Percentiles rank a stretch among this genome's conserved stretches.
Evolutionary conservation across 2,797 vertebrate genomes (phyloP).

Genomic region (Pristis pectinata): DNA sequence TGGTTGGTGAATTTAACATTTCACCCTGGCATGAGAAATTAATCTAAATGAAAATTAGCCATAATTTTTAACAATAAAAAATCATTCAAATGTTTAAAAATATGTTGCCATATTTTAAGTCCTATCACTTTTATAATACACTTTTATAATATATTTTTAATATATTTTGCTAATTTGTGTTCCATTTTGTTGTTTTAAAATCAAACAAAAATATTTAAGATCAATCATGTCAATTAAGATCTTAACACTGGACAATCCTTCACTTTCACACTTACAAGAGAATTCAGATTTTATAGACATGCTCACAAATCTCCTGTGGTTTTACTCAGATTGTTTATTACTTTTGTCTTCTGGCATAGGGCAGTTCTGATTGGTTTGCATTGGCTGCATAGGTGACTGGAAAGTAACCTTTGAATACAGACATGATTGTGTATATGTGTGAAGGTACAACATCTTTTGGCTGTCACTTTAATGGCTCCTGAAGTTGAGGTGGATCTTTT

Average conservation of each 20-base stretch:
- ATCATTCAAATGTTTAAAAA: neutral
- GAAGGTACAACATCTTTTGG: no score
- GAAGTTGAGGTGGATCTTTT: neutral
- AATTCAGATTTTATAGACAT: neutral
- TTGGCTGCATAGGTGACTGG: neutral
- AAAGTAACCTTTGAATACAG: neutral
- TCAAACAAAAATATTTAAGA: neutral
- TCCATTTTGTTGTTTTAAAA: neutral
- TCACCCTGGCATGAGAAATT: neutral
- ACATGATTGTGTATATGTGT: neutral
- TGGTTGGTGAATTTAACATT: neutral
- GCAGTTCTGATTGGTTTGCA: neutral
- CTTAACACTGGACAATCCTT: neutral
- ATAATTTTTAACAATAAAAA: neutral
- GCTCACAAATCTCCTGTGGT: neutral
- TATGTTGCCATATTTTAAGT: neutral
- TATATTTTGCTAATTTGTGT: neutral
- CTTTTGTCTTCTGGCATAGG: neutral
- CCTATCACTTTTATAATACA: neutral
- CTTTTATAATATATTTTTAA: no score
- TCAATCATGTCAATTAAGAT: neutral
- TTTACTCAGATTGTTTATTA: neutral
- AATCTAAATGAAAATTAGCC: neutral
- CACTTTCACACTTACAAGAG: neutral
- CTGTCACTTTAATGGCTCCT: no score